Percentiles rank a stretch among this genome's conserved stretches.
Conservation (phyloP, 2,113 vertebrate species). For the Ariopsis seemanni region DNA sequence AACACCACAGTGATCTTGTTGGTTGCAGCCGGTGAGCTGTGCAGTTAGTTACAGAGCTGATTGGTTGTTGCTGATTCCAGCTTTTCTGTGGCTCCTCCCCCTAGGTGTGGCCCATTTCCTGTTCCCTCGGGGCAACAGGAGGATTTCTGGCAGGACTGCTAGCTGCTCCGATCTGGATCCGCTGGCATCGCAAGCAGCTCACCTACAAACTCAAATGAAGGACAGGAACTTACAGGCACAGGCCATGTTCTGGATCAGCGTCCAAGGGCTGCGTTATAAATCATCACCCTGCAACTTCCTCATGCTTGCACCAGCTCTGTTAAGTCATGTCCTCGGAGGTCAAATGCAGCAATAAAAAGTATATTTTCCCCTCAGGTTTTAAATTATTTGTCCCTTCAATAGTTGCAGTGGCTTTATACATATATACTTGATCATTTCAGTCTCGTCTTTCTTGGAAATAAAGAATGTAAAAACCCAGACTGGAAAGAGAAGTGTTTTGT, state of each 20-base stretch:
- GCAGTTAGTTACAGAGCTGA: slow-evolving; percentile 31
- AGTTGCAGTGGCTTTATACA: slow-evolving; percentile 34
- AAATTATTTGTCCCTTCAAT: slow-evolving; percentile 22
- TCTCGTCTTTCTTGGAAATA: slow-evolving; percentile 14
- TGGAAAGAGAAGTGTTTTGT: neutral
- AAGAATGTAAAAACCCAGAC: slow-evolving; percentile 13
- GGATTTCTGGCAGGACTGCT: slow-evolving; percentile 87
- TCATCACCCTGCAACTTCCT: neutral
- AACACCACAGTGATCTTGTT: slow-evolving; percentile 55
- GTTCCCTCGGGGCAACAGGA: slow-evolving; percentile 88
- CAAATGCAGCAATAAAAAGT: slow-evolving; percentile 38
- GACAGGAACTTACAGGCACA: neutral
- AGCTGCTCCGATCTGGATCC: slow-evolving; percentile 89
- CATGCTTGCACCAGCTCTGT: slow-evolving; percentile 1
- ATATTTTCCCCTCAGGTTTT: slow-evolving; percentile 6
- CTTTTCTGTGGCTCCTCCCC: slow-evolving; percentile 35
- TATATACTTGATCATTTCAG: slow-evolving; percentile 25
- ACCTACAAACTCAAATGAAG: slow-evolving; percentile 90
- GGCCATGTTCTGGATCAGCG: neutral
- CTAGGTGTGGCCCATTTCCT: slow-evolving; percentile 97
- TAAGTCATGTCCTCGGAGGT: slow-evolving; percentile 17
- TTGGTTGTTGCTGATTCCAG: slow-evolving; percentile 35
- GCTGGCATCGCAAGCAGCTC: slow-evolving; percentile 92
- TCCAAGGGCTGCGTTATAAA: neutral
- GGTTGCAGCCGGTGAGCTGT: slow-evolving; percentile 45